Evolutionary conservation across 2,113 vertebrate species (phyloP).

Genomic region (Aspidoscelis tigris): DNA sequence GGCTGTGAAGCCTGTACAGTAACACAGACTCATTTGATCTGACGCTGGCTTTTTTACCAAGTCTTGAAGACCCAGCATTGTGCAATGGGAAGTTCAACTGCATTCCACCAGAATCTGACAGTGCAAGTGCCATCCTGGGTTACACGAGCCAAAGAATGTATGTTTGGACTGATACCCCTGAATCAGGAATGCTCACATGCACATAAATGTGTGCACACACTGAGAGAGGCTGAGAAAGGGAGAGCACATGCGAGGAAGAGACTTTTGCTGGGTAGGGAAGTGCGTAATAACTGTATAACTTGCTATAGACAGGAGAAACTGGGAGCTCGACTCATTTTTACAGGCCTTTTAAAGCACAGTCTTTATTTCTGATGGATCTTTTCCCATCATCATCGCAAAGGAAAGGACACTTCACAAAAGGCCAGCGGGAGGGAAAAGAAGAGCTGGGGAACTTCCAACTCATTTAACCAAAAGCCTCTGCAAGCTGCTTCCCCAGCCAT

Average conservation of each 20-base stretch:
- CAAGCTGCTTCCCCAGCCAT: constrained; percentile 29
- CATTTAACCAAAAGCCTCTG: constrained; percentile 33
- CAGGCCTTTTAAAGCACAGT: neutral
- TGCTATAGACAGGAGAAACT: neutral
- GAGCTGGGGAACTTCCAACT: constrained; percentile 17
- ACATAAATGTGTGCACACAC: too few species aligned
- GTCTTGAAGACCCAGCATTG: too few species aligned
- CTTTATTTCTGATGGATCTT: neutral
- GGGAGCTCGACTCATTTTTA: neutral
- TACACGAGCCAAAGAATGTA: neutral
- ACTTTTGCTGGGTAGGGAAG: neutral
- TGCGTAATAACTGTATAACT: neutral
- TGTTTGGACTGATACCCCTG: neutral
- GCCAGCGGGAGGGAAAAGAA: neutral
- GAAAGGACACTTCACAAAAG: constrained; percentile 11
- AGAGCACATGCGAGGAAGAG: neutral
- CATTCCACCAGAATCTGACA: too few species aligned
- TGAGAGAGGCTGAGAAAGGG: neutral
- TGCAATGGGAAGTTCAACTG: too few species aligned
- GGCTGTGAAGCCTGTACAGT: too few species aligned
- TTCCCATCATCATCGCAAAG: neutral
- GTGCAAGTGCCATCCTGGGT: too few species aligned
- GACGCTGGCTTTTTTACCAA: too few species aligned
- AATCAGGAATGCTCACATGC: too few species aligned
- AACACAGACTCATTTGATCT: too few species aligned